Conservation (phyloP, 1,140 invertebrate genomes). For the Riptortus pedestris region DNA sequence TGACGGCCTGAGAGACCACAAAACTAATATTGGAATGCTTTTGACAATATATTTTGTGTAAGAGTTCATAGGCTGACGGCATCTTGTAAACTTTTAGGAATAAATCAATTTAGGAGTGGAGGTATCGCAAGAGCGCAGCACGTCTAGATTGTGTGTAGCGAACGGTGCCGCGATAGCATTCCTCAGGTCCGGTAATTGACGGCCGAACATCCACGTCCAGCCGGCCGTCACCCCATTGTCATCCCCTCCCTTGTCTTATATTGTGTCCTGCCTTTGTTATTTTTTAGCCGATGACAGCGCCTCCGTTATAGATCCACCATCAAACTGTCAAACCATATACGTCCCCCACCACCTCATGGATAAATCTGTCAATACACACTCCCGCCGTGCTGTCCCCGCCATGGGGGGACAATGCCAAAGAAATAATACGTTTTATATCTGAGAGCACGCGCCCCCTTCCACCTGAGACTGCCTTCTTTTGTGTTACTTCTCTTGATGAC, state of each 20-base stretch:
- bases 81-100: too few species aligned
- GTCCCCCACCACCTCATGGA: neutral
- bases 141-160: neutral
- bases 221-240: neutral
- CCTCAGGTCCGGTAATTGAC: too few species aligned
- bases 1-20: too few species aligned
- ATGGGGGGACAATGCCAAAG: too few species aligned
- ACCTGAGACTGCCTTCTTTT: neutral
- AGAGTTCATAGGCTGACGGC: too few species aligned
- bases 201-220: too few species aligned
- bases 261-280: slow-evolving; percentile 4
- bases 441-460: slow-evolving; percentile 3
- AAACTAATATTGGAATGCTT: too few species aligned
- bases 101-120: too few species aligned
- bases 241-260: slow-evolving; percentile 3
- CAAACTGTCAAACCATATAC: slow-evolving; percentile 8
- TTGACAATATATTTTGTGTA: too few species aligned
- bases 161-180: too few species aligned
- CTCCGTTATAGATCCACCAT: slow-evolving; percentile 4
- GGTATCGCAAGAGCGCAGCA: neutral
- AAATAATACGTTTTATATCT: slow-evolving; percentile 6
- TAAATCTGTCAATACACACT: slow-evolving; percentile 6
- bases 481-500: too few species aligned
- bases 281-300: too few species aligned
- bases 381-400: neutral